Evolutionary conservation across 2,797 vertebrate genomes (phyloP), one percentile per base, ranked within the genome.

Genomic region (Tokudaia tokunoshimensis): DNA sequence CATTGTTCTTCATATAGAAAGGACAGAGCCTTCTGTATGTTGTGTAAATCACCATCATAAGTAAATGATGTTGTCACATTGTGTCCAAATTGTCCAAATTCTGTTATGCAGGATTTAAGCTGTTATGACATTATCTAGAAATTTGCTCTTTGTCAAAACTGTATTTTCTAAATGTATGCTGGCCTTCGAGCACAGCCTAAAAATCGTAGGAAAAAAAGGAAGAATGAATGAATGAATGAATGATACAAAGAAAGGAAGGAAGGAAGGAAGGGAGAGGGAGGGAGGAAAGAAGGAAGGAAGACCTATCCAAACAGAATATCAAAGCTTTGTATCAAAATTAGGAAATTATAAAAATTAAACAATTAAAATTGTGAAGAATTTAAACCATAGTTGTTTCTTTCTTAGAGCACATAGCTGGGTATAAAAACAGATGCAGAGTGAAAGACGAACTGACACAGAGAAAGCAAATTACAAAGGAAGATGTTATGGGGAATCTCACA

Each of bases 91-190:
- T 97, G 89, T 85, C 89, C 67, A 72, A 37, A 37, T 94, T 95
- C 80, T 94, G 57, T 91, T 67, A 86, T 89, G 57, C 50, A 96
- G 86, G 95, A 94, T 92, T 96, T 89, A 95, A 81, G 89, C 89
- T 94, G 19, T 81, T 95, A 84, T 83, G 92, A 92, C 85, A 74
- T 78, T 92, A 76, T 82, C 83, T 76, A 95, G 88, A 94, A 97
- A 96, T 92, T 87, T 86, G 63, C 92, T 94, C 44, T 94, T 61
- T 79, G 63, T 89, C 92, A 92, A 96, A 97, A 97, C 75, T 92
- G 10, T 31, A 95, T 78, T 92, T 95, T 96, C 70, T 94, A 83
- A 96, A 94, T 89, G 57, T 97, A 96, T 96, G 83, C 70, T 97
- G 79, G 92, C 34, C 67, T 96, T 96, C 88, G 93, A 90, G 96